These are phyloP conservation scores for Gymnogyps californianus DNA, from an alignment of 2,113 vertebrate species.

Conservation along the genomic window DNA sequence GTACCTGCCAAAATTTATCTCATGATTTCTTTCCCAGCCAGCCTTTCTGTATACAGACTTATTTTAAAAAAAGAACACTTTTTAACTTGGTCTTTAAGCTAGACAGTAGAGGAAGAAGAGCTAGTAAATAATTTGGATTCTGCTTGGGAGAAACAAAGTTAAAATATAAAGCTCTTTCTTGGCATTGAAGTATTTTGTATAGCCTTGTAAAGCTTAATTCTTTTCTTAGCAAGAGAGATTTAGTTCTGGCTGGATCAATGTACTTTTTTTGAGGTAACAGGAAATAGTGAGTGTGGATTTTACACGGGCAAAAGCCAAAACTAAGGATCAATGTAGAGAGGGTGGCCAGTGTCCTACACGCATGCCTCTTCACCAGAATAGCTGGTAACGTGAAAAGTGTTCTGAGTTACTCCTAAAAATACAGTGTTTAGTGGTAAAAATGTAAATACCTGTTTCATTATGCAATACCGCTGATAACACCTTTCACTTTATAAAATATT, in stretches of 20 bases:
- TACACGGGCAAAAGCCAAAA: neutral
- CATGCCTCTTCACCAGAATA: neutral
- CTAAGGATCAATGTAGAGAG: neutral
- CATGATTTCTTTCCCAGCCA: neutral
- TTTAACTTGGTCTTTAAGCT: neutral
- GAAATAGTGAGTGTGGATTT: neutral
- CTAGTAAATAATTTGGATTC: neutral
- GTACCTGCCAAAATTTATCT: neutral
- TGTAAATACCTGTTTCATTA: neutral
- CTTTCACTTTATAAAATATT: neutral
- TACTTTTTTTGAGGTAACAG: neutral
- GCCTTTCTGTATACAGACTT: neutral
- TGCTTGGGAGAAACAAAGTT: neutral
- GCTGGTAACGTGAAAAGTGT: neutral
- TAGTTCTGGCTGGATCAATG: neutral
- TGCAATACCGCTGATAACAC: neutral
- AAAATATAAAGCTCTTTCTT: neutral
- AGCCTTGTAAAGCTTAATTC: neutral
- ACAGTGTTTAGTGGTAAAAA: neutral
- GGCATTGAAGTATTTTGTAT: neutral
- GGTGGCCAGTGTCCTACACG: neutral
- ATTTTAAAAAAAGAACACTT: neutral
- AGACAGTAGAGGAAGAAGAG: neutral
- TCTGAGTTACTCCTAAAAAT: neutral
- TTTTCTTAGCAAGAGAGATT: neutral